phyloP scores from a whole-genome alignment of 2,888 invertebrate species.

The Pocota personata region DNA sequence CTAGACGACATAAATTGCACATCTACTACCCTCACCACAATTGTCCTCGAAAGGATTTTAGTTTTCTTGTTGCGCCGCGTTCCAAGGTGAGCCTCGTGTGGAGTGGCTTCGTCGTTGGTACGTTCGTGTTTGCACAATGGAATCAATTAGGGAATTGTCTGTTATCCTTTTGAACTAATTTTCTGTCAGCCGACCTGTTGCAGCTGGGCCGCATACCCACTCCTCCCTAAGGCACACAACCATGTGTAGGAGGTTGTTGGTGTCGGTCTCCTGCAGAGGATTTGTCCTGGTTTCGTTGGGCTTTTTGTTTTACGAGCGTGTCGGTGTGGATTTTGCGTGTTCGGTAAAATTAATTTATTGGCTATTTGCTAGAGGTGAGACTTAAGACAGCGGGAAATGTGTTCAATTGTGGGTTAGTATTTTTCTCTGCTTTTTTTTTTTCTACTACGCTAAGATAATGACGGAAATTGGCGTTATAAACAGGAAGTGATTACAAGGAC shows the following conservation, averaged over 20 bases:
- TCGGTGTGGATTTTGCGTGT: conserved; percentile 60
- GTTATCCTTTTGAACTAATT: conserved; percentile 68
- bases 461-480: conserved; percentile 45
- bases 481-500: conserved; percentile 40
- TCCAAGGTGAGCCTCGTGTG: background rate
- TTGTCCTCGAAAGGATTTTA: conserved; percentile 7
- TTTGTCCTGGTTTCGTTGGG: conserved; percentile 9
- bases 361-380: conserved; percentile 36
- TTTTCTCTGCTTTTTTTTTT: background rate
- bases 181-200: conserved; percentile 58
- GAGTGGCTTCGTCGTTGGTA: background rate
- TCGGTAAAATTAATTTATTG: conserved; percentile 58
- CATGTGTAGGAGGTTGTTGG: background rate
- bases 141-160: conserved; percentile 68
- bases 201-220: conserved; percentile 19
- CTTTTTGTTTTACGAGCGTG: conserved; percentile 29
- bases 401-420: conserved; percentile 2
- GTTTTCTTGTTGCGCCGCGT: background rate
- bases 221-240: background rate
- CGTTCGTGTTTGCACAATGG: conserved; percentile 58
- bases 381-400: conserved; percentile 5
- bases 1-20: conserved; percentile 36
- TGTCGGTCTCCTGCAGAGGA: background rate
- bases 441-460: conserved; percentile 14
- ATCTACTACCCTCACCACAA: background rate